Percentiles rank a stretch among this genome's conserved stretches.
These are phyloP conservation scores for Ictalurus punctatus DNA, from an alignment of 2,113 vertebrate genomes.

Conservation along the genomic window DNA sequence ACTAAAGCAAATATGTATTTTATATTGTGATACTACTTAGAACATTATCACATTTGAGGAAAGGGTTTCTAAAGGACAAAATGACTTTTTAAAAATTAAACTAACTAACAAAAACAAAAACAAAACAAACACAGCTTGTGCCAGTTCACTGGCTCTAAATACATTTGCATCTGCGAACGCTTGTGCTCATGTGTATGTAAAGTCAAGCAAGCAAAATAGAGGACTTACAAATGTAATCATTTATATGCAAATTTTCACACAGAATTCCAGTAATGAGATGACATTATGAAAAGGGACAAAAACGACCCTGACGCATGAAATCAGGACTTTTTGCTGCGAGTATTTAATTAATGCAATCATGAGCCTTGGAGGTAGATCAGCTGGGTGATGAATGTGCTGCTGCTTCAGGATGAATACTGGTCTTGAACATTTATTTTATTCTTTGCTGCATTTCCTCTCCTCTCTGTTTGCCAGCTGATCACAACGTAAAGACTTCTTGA, in stretches of 20 bases:
- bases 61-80: background rate
- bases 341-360: constrained; percentile 60
- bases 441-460: background rate
- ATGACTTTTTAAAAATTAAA: background rate
- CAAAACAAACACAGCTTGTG: constrained; percentile 8
- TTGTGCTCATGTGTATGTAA: constrained; percentile 25
- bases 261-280: constrained; percentile 56
- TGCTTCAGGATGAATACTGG: constrained; percentile 42
- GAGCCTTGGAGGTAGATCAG: constrained; percentile 51
- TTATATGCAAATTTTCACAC: constrained; percentile 59
- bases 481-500: constrained; percentile 48
- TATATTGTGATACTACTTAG: background rate
- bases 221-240: constrained; percentile 57
- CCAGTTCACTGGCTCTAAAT: constrained; percentile 35
- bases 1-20: background rate
- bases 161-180: constrained; percentile 37
- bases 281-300: constrained; percentile 57
- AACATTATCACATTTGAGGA: background rate
- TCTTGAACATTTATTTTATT: constrained; percentile 29
- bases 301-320: constrained; percentile 51
- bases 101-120: constrained; percentile 23
- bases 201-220: constrained; percentile 46
- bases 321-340: constrained; percentile 41
- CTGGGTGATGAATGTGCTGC: constrained; percentile 51
- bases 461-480: constrained; percentile 15